phyloP scores from a whole-genome alignment of 2,888 invertebrate genomes.

The Chloromyia formosa region DNA sequence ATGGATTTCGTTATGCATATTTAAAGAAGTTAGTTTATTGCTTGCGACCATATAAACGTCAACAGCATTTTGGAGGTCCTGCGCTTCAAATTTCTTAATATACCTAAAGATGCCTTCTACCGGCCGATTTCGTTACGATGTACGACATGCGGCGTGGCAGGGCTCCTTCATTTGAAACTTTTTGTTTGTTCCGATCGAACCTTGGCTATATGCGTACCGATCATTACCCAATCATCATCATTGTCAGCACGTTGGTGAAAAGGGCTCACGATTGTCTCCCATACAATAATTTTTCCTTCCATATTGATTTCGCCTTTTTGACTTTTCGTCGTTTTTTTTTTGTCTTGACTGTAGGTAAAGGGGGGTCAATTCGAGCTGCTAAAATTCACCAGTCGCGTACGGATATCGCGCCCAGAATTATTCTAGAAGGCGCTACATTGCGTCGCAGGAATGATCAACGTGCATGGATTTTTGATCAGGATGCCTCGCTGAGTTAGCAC shows the following conservation, averaged over 20 bases:
- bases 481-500: neutral
- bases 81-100: neutral
- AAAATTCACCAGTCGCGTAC: neutral
- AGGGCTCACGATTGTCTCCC: no score
- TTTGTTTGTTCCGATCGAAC: no score
- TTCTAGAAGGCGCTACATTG: constrained; percentile 47
- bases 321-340: neutral
- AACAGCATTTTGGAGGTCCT: constrained; percentile 46
- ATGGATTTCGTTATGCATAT: constrained; percentile 51
- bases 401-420: constrained; percentile 8
- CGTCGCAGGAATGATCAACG: constrained; percentile 41
- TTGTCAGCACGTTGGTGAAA: no score
- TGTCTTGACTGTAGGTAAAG: neutral
- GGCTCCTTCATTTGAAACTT: no score
- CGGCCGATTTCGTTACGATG: no score
- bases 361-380: neutral
- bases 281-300: no score
- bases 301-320: neutral
- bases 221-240: no score
- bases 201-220: no score
- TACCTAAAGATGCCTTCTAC: neutral
- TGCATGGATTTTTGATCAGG: constrained; percentile 34
- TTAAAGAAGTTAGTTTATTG: constrained; percentile 45
- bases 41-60: constrained; percentile 41
- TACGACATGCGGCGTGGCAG: no score